phyloP scores from a whole-genome alignment of 1,140 invertebrate species.

The Pseudomyrmex pallidus region DNA sequence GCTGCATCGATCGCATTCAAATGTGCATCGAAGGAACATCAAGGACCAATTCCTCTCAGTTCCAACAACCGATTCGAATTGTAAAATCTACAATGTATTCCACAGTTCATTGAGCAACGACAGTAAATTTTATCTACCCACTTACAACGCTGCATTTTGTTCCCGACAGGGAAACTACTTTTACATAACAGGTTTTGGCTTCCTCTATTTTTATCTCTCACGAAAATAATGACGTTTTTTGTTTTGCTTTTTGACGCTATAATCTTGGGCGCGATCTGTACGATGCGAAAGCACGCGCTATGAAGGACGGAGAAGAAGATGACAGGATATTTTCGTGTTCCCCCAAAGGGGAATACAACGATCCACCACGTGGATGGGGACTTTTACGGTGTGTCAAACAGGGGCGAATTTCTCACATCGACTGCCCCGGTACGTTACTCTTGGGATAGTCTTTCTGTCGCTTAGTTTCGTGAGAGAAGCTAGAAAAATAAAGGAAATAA shows the following conservation, averaged over 20 bases:
- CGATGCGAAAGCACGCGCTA: slow-evolving; percentile 47
- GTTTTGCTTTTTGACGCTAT: slow-evolving; percentile 65
- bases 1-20: slow-evolving; percentile 68
- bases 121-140: not conserved
- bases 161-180: no score
- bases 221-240: slow-evolving; percentile 40
- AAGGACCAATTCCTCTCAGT: slow-evolving; percentile 28
- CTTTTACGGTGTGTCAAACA: slow-evolving; percentile 77
- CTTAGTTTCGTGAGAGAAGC: slow-evolving; percentile 57
- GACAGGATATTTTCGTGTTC: slow-evolving; percentile 78
- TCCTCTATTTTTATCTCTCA: slow-evolving; percentile 30
- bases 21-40: slow-evolving; percentile 20
- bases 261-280: slow-evolving; percentile 56
- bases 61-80: slow-evolving; percentile 30
- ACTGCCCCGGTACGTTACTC: slow-evolving; percentile 71
- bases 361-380: slow-evolving; percentile 70
- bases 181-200: no score
- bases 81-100: not conserved
- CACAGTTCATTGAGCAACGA: not conserved
- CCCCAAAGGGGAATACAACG: slow-evolving; percentile 46
- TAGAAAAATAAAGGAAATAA: slow-evolving; percentile 1
- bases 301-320: slow-evolving; percentile 66
- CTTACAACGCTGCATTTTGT: not conserved
- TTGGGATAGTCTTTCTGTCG: slow-evolving; percentile 74
- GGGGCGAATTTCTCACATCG: slow-evolving; percentile 76